A percentile compares a stretch with the other conserved stretches of the same genome.
Conservation (phyloP, 2,113 vertebrate genomes). For the Coptodon bakossiorum region DNA sequence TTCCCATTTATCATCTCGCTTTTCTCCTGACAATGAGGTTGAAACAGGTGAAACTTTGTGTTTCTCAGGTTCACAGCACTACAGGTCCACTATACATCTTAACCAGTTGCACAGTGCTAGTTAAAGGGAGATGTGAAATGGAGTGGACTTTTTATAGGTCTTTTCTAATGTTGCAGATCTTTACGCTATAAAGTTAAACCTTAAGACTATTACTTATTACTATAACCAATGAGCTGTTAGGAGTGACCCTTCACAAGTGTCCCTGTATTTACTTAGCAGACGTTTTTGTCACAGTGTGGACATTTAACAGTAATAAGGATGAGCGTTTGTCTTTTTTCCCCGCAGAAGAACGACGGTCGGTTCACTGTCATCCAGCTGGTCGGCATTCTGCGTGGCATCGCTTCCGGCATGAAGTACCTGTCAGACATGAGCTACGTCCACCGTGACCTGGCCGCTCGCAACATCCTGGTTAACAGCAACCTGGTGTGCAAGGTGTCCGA, state of each 20-base stretch:
- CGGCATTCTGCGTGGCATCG: slow-evolving; percentile 93
- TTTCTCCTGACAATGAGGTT: background rate
- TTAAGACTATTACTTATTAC: background rate
- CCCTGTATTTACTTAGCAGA: background rate
- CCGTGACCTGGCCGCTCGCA: slow-evolving; percentile 91
- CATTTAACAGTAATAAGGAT: background rate
- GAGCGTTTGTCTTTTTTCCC: background rate
- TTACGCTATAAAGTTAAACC: background rate
- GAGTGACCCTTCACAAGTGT: background rate
- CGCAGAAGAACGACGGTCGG: slow-evolving; percentile 94
- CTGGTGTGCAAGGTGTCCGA: slow-evolving; percentile 98
- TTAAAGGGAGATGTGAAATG: background rate
- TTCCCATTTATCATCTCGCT: background rate
- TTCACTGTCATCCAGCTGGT: slow-evolving; percentile 98
- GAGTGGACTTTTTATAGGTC: background rate
- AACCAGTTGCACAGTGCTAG: background rate
- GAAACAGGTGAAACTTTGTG: background rate
- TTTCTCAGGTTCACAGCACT: background rate
- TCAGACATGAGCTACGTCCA: slow-evolving; percentile 99
- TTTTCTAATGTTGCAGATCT: background rate
- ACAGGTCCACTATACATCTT: background rate
- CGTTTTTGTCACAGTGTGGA: background rate
- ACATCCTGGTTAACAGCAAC: slow-evolving; percentile 97
- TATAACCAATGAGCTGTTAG: rapidly evolving
- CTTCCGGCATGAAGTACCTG: slow-evolving; percentile 97